A percentile compares a stretch with the other conserved stretches of the same genome.
These are phyloP conservation scores for Papilio gigon DNA, from an alignment of 2,888 invertebrate species.

Conservation along the genomic window DNA sequence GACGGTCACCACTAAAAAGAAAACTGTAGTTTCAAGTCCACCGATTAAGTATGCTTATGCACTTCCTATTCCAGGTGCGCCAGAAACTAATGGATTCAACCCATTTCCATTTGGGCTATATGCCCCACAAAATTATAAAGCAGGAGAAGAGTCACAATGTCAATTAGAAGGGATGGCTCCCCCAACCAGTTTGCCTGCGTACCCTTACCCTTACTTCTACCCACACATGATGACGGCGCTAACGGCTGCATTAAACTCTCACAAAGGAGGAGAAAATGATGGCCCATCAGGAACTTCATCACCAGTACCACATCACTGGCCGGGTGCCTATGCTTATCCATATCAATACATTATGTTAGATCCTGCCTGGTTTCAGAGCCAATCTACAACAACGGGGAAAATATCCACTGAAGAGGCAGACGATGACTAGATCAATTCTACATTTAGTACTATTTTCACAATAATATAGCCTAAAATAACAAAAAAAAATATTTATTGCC, in stretches of 20 bases:
- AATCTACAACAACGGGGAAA: slow-evolving; percentile 50
- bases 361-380: slow-evolving; percentile 64
- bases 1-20: slow-evolving; percentile 58
- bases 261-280: slow-evolving; percentile 62
- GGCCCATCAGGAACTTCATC: slow-evolving; percentile 52
- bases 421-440: not conserved
- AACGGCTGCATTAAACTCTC: slow-evolving; percentile 60
- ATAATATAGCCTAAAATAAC: not conserved
- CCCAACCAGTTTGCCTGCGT: slow-evolving; percentile 45
- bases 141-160: slow-evolving; percentile 52
- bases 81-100: slow-evolving; percentile 51
- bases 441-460: not conserved
- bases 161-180: slow-evolving; percentile 48
- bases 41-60: slow-evolving; percentile 65
- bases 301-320: slow-evolving; percentile 59
- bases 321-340: slow-evolving; percentile 68
- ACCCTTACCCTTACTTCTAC: slow-evolving; percentile 65
- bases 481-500: not conserved
- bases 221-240: slow-evolving; percentile 72
- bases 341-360: slow-evolving; percentile 72
- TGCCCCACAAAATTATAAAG: slow-evolving; percentile 42
- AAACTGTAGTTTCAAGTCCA: slow-evolving; percentile 58
- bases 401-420: slow-evolving; percentile 45
- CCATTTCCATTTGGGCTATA: slow-evolving; percentile 60
- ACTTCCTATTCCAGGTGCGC: slow-evolving; percentile 53